Percentiles rank a stretch among this genome's conserved stretches.
Evolutionary conservation across 1,140 invertebrate genomes (phyloP).

Genomic region (Camponotus floridanus): DNA sequence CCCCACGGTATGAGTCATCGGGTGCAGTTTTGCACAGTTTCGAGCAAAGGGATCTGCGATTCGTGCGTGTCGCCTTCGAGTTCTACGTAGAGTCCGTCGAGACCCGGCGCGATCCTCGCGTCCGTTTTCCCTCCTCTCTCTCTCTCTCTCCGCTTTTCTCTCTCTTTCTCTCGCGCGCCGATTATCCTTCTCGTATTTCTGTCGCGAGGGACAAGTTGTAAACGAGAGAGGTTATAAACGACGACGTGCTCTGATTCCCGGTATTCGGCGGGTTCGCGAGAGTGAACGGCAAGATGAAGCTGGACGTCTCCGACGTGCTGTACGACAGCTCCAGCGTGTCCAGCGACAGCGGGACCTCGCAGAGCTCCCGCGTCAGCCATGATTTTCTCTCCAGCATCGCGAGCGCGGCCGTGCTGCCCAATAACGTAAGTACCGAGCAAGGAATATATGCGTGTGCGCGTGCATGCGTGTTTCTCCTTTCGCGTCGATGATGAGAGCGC

Average conservation of each 20-base stretch:
- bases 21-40: conserved; percentile 78
- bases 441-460: too few species aligned
- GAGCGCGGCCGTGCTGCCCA: conserved; percentile 76
- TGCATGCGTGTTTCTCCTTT: too few species aligned
- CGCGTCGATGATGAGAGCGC: neutral
- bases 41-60: conserved; percentile 67
- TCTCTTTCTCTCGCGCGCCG: neutral
- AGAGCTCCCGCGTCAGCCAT: conserved; percentile 84
- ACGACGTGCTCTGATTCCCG: neutral
- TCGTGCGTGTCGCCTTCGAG: conserved; percentile 55
- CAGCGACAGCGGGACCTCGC: conserved; percentile 83
- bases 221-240: conserved; percentile 59
- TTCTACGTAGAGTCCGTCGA: conserved; percentile 50
- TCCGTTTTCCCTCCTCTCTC: too few species aligned
- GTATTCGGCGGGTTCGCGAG: neutral
- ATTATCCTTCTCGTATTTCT: neutral
- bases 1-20: conserved; percentile 84
- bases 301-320: conserved; percentile 81
- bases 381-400: conserved; percentile 83
- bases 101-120: neutral
- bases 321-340: conserved; percentile 84
- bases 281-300: conserved; percentile 77
- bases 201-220: neutral
- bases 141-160: neutral
- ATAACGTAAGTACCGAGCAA: conserved; percentile 79